Percentiles rank a stretch among this genome's conserved stretches.
Evolutionary conservation across 2,797 vertebrate species (phyloP).

Genomic region (Cirrhinus molitorella): DNA sequence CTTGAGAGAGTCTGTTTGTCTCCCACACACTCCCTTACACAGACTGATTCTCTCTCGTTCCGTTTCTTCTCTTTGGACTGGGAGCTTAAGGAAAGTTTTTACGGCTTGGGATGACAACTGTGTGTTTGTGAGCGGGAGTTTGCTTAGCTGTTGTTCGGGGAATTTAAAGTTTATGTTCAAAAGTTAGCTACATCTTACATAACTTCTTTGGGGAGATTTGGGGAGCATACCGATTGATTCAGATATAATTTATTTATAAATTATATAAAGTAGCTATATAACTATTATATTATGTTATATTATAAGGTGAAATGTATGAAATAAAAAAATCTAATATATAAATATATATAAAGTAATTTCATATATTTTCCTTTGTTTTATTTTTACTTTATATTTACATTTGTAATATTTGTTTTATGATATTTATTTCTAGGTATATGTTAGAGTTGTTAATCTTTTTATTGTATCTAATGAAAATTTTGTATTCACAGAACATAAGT

Average conservation of each 20-base stretch:
- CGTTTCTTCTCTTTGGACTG: neutral
- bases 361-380: no score
- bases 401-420: no score
- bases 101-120: neutral
- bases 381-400: no score
- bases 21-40: neutral
- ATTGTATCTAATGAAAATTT: no score
- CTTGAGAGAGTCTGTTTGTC: constrained; percentile 33
- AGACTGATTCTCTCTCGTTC: neutral
- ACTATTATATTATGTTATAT: no score
- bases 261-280: no score
- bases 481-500: no score
- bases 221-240: neutral
- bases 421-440: no score
- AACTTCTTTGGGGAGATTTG: neutral
- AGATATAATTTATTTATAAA: neutral
- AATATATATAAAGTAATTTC: no score
- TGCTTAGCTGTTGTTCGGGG: neutral
- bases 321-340: no score
- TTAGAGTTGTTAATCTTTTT: no score
- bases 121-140: neutral
- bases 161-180: constrained; percentile 3
- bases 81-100: neutral
- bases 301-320: no score
- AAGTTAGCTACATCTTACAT: neutral